Evolutionary conservation across 2,888 invertebrate genomes (phyloP).

Genomic region (Sisyra nigra): DNA sequence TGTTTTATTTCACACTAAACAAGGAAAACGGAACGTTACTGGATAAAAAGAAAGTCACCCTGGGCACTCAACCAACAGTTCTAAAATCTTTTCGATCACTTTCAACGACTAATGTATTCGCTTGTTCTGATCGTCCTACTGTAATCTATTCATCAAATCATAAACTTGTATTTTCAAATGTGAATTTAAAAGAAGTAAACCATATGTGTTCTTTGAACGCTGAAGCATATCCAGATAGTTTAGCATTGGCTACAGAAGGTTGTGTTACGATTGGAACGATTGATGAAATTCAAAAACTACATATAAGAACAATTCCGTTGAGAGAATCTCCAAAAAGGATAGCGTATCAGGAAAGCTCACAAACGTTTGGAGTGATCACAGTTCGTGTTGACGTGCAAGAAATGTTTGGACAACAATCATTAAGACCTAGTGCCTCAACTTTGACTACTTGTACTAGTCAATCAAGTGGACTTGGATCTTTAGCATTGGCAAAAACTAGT

Average conservation of each 20-base stretch:
- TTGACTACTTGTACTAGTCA: conserved; percentile 48
- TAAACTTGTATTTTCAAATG: conserved; percentile 96
- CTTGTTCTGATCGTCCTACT: conserved; percentile 95
- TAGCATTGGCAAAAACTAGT: conserved; percentile 27
- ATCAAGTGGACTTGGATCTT: conserved; percentile 34
- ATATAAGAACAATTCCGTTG: conserved; percentile 88
- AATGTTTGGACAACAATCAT: conserved; percentile 46
- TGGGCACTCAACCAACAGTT: conserved; percentile 95
- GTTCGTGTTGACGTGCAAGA: conserved; percentile 80
- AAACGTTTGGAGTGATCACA: conserved; percentile 88
- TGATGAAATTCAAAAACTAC: conserved; percentile 95
- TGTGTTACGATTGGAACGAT: conserved; percentile 85
- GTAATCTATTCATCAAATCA: conserved; percentile 99
- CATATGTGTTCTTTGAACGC: conserved; percentile 98
- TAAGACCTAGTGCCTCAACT: conserved; percentile 61
- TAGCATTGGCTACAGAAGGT: conserved; percentile 78
- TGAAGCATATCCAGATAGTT: conserved; percentile 83
- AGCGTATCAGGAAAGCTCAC: conserved; percentile 84
- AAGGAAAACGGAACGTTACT: conserved; percentile 53
- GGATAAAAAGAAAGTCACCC: conserved; percentile 88
- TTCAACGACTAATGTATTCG: conserved; percentile 92
- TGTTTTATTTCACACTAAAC: conserved; percentile 88
- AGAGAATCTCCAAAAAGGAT: conserved; percentile 90
- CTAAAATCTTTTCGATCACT: conserved; percentile 77
- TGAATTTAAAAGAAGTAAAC: conserved; percentile 84